Evolutionary conservation across 2,113 vertebrate species (phyloP).

Genomic region (Hyperopisus bebe): DNA sequence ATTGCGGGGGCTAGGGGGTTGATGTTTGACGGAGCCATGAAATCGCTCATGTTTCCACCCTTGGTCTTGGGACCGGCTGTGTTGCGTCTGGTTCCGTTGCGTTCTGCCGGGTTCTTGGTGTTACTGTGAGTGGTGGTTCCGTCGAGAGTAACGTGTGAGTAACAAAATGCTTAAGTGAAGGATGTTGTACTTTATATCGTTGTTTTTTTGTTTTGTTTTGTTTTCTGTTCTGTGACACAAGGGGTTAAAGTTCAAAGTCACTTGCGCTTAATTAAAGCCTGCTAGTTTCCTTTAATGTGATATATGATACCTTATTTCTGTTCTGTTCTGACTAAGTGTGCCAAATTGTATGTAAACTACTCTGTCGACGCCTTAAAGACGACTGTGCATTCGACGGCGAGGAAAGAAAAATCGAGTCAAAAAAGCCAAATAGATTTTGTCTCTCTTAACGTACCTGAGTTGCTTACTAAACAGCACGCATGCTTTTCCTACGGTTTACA

Average conservation of each 20-base stretch:
- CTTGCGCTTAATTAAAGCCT: constrained; percentile 50
- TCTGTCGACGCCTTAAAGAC: constrained; percentile 63
- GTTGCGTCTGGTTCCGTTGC: constrained; percentile 55
- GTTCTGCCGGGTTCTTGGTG: constrained; percentile 59
- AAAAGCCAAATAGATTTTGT: constrained; percentile 21
- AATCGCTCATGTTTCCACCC: neutral
- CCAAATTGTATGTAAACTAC: constrained; percentile 63
- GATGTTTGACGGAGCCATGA: neutral
- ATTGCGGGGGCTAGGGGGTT: neutral
- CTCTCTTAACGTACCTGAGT: constrained; percentile 26
- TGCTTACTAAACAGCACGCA: constrained; percentile 29
- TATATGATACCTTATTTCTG: constrained; percentile 44
- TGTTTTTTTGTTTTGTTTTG: constrained; percentile 27
- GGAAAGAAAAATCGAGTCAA: constrained; percentile 22
- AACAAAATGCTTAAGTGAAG: constrained; percentile 57
- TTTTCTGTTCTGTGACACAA: constrained; percentile 47
- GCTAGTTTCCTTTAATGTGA: constrained; percentile 58
- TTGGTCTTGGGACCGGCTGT: constrained; percentile 18
- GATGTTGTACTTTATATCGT: constrained; percentile 55
- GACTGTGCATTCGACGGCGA: constrained; percentile 59
- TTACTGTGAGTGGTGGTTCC: constrained; percentile 64
- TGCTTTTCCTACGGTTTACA: constrained; percentile 47
- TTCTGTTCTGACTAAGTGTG: constrained; percentile 64
- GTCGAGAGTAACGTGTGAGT: constrained; percentile 58
- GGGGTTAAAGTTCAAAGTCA: constrained; percentile 63